Conservation (phyloP, 2,888 invertebrate species). For the Macrosoma leucophasiata region DNA sequence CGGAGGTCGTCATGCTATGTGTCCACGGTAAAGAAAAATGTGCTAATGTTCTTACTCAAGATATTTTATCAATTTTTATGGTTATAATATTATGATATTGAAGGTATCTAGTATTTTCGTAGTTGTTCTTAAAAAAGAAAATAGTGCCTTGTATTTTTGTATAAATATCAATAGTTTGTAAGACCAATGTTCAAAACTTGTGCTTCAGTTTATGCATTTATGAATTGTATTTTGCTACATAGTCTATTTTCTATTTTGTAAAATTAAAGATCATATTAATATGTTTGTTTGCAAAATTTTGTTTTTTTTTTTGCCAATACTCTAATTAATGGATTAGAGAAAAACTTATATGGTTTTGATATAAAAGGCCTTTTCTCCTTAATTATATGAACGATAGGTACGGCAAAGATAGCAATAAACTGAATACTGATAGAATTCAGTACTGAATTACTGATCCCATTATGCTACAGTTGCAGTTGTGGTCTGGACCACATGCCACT, state of each 20-base stretch:
- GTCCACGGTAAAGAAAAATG: slow-evolving; percentile 83
- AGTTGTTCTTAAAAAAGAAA: background rate
- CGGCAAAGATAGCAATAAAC: too few relatives aligned
- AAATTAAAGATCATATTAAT: slow-evolving; percentile 6
- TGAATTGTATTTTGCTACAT: slow-evolving; percentile 10
- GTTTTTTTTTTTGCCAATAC: background rate
- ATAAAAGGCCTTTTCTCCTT: background rate
- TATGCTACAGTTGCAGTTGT: background rate
- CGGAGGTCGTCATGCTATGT: slow-evolving; percentile 96
- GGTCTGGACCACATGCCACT: background rate
- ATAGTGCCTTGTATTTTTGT: slow-evolving; percentile 11
- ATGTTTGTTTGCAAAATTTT: background rate
- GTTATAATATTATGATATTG: background rate
- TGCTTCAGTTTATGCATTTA: slow-evolving; percentile 16
- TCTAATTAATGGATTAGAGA: background rate
- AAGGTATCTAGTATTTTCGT: background rate
- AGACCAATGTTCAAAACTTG: slow-evolving; percentile 16
- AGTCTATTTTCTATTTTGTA: too few relatives aligned
- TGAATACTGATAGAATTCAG: background rate
- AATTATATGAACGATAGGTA: background rate
- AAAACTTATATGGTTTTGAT: slow-evolving; percentile 7
- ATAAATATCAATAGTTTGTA: slow-evolving; percentile 18
- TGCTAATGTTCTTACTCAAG: too few relatives aligned
- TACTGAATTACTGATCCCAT: background rate
- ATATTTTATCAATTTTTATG: too few relatives aligned